Evolutionary conservation across 2,113 vertebrate genomes (phyloP).

Genomic region (Podarcis cretensis): DNA sequence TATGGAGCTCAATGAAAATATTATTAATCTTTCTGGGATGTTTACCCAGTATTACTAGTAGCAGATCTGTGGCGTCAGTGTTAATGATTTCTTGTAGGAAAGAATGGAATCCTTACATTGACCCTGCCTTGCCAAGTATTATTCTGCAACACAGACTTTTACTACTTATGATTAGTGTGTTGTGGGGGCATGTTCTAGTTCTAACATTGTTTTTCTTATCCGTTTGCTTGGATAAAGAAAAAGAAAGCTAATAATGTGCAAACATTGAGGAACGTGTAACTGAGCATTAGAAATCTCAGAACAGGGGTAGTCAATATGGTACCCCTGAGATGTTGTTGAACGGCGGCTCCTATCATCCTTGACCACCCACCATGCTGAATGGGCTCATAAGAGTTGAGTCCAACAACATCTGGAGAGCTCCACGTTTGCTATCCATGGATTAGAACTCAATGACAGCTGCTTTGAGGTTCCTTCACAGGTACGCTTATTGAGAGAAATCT

Average conservation of each 20-base stretch:
- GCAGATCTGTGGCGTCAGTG: slow-evolving; percentile 59
- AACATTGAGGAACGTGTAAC: not conserved
- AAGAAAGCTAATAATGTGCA: not conserved
- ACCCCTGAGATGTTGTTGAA: too few relatives aligned
- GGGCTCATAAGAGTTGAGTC: too few relatives aligned
- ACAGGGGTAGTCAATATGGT: not conserved
- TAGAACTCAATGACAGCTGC: not conserved
- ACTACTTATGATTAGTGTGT: slow-evolving; percentile 46
- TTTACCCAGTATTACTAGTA: slow-evolving; percentile 62
- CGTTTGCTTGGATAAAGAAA: slow-evolving; percentile 34
- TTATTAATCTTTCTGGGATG: slow-evolving; percentile 66
- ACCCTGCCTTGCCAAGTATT: slow-evolving; percentile 64
- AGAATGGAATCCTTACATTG: slow-evolving; percentile 57
- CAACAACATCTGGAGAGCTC: too few relatives aligned
- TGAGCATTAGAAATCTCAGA: not conserved
- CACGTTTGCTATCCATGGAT: too few relatives aligned
- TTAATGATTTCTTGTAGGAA: slow-evolving; percentile 69
- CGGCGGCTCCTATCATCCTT: too few relatives aligned
- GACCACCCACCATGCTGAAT: too few relatives aligned
- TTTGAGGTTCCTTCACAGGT: not conserved
- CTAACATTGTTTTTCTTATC: slow-evolving; percentile 48
- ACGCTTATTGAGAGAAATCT: too few relatives aligned
- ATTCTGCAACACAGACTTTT: slow-evolving; percentile 45
- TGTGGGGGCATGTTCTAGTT: slow-evolving; percentile 38
- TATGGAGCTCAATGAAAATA: slow-evolving; percentile 62